Conservation (phyloP, 2,113 vertebrate genomes). For the Panurus biarmicus region DNA sequence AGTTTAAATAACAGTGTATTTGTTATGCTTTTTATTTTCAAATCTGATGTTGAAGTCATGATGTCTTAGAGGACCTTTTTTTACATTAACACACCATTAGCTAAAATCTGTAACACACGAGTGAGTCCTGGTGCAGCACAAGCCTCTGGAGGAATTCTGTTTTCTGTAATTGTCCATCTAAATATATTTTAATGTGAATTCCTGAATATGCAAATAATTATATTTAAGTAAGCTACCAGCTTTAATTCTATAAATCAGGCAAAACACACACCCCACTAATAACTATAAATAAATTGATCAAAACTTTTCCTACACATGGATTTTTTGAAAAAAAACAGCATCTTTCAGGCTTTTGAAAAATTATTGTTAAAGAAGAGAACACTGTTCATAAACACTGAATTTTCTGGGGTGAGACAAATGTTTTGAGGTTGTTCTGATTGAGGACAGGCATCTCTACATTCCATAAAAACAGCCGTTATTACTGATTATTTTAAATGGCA, state of each 20-base stretch:
- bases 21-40: neutral
- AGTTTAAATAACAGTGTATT: neutral
- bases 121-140: neutral
- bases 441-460: conserved; percentile 8
- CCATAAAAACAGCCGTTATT: conserved; percentile 16
- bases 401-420: neutral
- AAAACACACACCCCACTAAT: accelerated
- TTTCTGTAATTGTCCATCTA: neutral
- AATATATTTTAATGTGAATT: neutral
- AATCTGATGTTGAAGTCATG: neutral
- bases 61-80: neutral
- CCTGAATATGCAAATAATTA: neutral
- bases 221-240: neutral
- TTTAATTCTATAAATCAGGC: neutral
- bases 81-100: neutral
- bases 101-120: accelerated
- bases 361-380: neutral
- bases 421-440: neutral
- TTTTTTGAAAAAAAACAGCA: neutral
- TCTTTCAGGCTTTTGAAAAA: neutral
- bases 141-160: neutral
- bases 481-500: conserved; percentile 31
- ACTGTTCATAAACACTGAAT: neutral
- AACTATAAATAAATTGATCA: neutral
- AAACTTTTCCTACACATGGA: accelerated